Conservation (phyloP, 2,888 invertebrate species). For the Agapostemon virescens region DNA sequence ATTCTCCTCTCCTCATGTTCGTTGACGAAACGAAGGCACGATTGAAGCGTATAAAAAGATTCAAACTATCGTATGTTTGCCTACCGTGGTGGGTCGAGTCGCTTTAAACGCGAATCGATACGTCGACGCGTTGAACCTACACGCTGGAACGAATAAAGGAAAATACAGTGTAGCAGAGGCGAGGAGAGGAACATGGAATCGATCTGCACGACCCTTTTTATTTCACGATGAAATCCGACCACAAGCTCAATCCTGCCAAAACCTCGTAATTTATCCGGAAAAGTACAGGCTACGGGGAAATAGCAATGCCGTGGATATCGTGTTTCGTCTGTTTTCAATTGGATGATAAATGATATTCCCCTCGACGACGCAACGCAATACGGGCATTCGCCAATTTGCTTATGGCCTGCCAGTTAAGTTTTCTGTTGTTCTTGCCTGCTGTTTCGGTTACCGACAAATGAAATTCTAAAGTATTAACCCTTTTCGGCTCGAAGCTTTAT, state of each 20-base stretch:
- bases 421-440: background rate
- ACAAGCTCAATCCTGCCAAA: slow-evolving; percentile 53
- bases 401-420: slow-evolving; percentile 15
- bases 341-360: slow-evolving; percentile 53
- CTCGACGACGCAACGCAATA: slow-evolving; percentile 22
- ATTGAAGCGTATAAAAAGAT: slow-evolving; percentile 30
- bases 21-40: background rate
- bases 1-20: slow-evolving; percentile 18
- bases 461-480: background rate
- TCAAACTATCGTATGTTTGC: slow-evolving; percentile 35
- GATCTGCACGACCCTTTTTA: slow-evolving; percentile 56
- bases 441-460: background rate
- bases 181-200: slow-evolving; percentile 31
- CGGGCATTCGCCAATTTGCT: slow-evolving; percentile 41
- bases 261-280: slow-evolving; percentile 60
- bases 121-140: slow-evolving; percentile 45
- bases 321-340: slow-evolving; percentile 64
- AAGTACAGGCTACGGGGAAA: slow-evolving; percentile 54
- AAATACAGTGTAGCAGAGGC: slow-evolving; percentile 36
- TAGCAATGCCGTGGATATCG: slow-evolving; percentile 49
- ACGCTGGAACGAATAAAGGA: slow-evolving; percentile 54
- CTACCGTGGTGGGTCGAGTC: slow-evolving; percentile 21
- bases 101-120: slow-evolving; percentile 56
- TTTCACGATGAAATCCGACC: slow-evolving; percentile 60
- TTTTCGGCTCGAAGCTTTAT: too few relatives aligned